Evolutionary conservation across 1,140 invertebrate genomes (phyloP), one percentile per base, ranked within the genome.

Genomic region (Grapholita molesta): DNA sequence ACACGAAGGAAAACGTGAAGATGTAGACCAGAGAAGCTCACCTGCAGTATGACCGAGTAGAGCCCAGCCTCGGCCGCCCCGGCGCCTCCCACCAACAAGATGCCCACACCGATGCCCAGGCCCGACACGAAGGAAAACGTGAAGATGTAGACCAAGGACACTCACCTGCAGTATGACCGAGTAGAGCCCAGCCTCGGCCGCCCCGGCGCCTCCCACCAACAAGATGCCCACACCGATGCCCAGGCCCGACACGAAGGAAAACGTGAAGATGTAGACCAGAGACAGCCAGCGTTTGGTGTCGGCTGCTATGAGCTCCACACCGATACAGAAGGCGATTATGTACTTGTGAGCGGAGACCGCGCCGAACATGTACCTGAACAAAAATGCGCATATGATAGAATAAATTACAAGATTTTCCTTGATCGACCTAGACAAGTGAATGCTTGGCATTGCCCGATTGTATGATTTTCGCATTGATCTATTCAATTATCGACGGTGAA

Each of bases 261-360:
- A 96, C 4, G 84, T 89, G 72, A 91, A 91, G 57, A 91, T 83
- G 68, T 91, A 91, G 7, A 89, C 75, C 5, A 91, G 9, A 0
- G 86, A 88, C 64, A 91, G 71, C 89, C 89, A 89, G 4, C 69
- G 92, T 93, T 38, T 95, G 93, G 72, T 94, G 88, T 48, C 94
- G 89, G 72, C 95, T 84, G 70, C 88, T 3, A 96, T 93, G 52
- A 97, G 83, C 78, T 97, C 96, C 18, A 97, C 93, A 1, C 96
- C 96, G 71, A 97, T 96, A 83, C 96, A 97, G 77, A 97, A 97
- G 3, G 97, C 96, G 53, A 98, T 96, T n/a, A 98, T 96, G 77
- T 97, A 95, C 87, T 98, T 98, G 83, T 98, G 97, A 0, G 97
- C 95, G 0, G 96, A 95, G 5, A 98, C 96, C 0, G 97, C 97